phyloP scores from a whole-genome alignment of 2,888 invertebrate genomes.

The Ornithoptera priamus region DNA sequence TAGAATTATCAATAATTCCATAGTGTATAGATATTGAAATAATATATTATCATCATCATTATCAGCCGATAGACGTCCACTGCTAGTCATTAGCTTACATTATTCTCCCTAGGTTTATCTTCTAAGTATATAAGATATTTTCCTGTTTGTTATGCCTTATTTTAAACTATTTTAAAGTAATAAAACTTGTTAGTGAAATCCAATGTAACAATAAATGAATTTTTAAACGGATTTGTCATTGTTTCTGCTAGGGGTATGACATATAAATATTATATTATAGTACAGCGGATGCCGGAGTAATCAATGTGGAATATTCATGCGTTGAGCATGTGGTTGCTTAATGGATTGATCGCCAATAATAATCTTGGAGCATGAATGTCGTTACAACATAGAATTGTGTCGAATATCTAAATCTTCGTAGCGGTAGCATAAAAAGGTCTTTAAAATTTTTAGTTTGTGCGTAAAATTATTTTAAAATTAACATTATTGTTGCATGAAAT shows the following conservation, averaged over 20 bases:
- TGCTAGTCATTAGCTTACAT: no score
- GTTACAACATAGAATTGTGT: background rate
- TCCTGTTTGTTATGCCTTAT: no score
- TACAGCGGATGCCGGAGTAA: background rate
- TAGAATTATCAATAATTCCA: no score
- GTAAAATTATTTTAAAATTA: no score
- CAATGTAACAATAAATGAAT: background rate
- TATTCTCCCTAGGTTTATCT: no score
- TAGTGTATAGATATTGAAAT: no score
- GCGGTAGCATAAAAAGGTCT: background rate
- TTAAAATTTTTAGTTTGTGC: no score
- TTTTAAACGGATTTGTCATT: background rate
- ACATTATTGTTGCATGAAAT: no score
- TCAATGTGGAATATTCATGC: constrained; percentile 16
- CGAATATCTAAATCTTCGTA: background rate
- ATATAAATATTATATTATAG: background rate
- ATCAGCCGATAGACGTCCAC: no score
- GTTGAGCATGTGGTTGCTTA: constrained; percentile 3
- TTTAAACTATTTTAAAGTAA: no score
- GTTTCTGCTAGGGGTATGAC: background rate
- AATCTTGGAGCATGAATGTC: background rate
- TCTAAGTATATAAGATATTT: no score
- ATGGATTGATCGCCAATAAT: background rate
- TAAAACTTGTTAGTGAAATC: background rate
- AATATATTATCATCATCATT: no score